Evolutionary conservation across 2,113 vertebrate species (phyloP), one percentile per base, ranked within the genome.

Genomic region (Myrmecophaga tridactyla): DNA sequence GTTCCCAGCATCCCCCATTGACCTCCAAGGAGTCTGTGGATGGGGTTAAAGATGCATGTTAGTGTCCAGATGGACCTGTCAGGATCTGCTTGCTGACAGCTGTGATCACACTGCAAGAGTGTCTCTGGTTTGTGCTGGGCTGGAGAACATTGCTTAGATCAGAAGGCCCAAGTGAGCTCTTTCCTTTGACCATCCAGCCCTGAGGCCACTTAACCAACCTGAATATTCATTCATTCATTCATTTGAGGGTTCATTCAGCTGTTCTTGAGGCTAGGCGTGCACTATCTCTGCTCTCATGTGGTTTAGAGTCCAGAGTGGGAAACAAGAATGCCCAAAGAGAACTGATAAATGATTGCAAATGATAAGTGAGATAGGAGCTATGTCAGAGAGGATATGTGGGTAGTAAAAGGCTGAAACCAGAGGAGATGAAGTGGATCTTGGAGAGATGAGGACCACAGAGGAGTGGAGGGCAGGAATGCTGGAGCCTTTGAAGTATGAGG

Each of bases 111-210:
- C 1, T 0, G 10, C 29, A 14, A n/a, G 20, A 12, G 10, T n/a
- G 7, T 36, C 25, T 5, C 15, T 2, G 0, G 13, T 29, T 1
- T 2, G 1, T 1, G 34, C 4, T 4, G 12, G 3, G 4, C 4
- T 7, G n/a, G 20, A 48, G 7, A 43, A 21, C 0, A 4, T 31
- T 51, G 7, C 69, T 58, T 6, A 3, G 34, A 72, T 29, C 36
- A 67, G 90, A 9, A n/a, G 53, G 29, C 14, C 20, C 29, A 15
- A 2, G 23, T 1, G 7, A 0, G 1, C 1, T 10, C 1, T 41
- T 4, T 56, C 25, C 8, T 41, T 8, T 41, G 39, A 31, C 18
- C 29, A 43, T 29, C 51, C 34, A 43, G 5, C 31, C 39, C 34
- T 75, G 76, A 89, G 27, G 41, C 21, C 51, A 39, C 2, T 70